phyloP scores from a whole-genome alignment of 2,113 vertebrate species.

The Machaerirhynchus nigripectus region DNA sequence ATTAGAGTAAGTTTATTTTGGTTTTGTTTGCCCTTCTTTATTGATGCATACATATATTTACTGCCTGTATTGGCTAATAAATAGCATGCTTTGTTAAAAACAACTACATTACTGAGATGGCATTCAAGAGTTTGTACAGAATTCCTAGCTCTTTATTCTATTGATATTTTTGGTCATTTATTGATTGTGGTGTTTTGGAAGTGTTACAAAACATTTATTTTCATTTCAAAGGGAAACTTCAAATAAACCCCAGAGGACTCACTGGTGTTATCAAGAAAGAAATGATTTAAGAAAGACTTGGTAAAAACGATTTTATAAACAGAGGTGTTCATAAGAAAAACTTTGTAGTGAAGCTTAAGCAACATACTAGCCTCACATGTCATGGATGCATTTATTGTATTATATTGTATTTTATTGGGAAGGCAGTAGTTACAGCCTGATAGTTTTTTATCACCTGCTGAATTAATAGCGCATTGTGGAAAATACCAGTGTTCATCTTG shows the following conservation, averaged over 20 bases:
- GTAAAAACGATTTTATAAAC: neutral
- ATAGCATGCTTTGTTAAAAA: neutral
- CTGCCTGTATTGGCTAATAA: neutral
- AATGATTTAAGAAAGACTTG: neutral
- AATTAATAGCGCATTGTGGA: conserved; percentile 46
- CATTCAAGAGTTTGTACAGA: neutral
- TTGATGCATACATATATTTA: neutral
- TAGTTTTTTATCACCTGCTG: conserved; percentile 16
- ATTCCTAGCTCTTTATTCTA: neutral
- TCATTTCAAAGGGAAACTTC: conserved; percentile 48
- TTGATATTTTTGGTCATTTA: neutral
- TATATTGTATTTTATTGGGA: neutral
- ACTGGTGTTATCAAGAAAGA: neutral
- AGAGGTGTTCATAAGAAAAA: neutral
- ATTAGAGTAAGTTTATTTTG: conserved; percentile 85
- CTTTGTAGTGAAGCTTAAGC: neutral
- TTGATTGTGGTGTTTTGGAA: neutral
- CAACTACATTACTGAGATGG: neutral
- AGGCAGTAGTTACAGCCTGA: neutral
- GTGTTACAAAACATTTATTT: conserved; percentile 1
- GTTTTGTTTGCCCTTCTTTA: neutral
- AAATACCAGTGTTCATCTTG: conserved; percentile 44
- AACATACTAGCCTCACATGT: neutral
- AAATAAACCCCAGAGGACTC: conserved; percentile 20
- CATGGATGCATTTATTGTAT: neutral